Conservation (phyloP, 1,140 invertebrate species). For the Oncopeltus fasciatus region DNA sequence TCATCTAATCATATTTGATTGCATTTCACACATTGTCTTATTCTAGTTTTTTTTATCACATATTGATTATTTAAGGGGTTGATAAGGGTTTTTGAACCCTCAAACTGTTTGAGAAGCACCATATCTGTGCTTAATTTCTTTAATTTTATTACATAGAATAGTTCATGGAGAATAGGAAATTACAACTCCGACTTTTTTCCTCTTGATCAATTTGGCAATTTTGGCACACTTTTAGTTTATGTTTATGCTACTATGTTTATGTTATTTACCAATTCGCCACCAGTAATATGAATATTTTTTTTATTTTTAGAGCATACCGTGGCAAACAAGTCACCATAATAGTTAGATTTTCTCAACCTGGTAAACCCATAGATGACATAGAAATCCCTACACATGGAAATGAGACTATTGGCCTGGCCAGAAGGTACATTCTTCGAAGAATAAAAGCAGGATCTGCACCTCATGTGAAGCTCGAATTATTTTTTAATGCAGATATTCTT, state of each 20-base stretch:
- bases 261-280: neutral
- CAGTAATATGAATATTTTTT: neutral
- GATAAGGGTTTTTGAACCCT: too few species aligned
- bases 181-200: too few species aligned
- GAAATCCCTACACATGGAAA: conserved; percentile 88
- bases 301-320: conserved; percentile 50
- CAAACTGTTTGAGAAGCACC: too few species aligned
- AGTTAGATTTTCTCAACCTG: conserved; percentile 79
- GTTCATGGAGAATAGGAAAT: too few species aligned
- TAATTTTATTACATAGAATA: too few species aligned
- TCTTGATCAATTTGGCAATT: too few species aligned
- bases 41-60: too few species aligned
- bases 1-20: too few species aligned
- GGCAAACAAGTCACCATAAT: conserved; percentile 79
- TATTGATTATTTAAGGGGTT: too few species aligned
- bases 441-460: conserved; percentile 52
- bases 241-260: neutral
- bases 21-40: too few species aligned
- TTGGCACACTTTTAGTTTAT: neutral
- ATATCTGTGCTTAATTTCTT: too few species aligned
- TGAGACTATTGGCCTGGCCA: conserved; percentile 72
- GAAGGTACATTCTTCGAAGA: conserved; percentile 55
- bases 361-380: conserved; percentile 78
- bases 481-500: conserved; percentile 73
- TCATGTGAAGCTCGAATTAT: conserved; percentile 75